phyloP scores from a whole-genome alignment of 1,140 invertebrate genomes.

The Parasteatoda tepidariorum region DNA sequence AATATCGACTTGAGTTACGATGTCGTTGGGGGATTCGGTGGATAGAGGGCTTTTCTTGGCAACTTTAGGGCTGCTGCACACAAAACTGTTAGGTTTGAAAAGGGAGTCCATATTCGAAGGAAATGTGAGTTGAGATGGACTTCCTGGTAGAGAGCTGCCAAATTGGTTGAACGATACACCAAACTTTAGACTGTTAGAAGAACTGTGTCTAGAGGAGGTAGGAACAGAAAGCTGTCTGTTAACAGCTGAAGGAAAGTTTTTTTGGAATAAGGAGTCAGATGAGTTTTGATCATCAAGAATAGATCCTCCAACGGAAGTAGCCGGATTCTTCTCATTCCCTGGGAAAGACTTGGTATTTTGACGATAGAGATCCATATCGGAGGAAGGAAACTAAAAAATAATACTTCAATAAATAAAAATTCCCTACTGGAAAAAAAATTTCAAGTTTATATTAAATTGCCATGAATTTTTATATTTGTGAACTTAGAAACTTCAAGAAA shows the following conservation, averaged over 20 bases:
- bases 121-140: constrained; percentile 8
- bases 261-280: constrained; percentile 21
- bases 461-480: no score
- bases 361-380: constrained; percentile 14
- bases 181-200: constrained; percentile 25
- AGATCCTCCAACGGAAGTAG: not conserved
- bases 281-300: not conserved
- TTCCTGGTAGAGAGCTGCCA: constrained; percentile 29
- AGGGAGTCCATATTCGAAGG: constrained; percentile 20
- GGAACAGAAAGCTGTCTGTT: constrained; percentile 26
- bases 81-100: constrained; percentile 45
- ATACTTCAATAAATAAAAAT: not conserved
- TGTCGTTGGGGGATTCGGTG: not conserved
- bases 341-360: not conserved
- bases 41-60: not conserved
- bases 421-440: no score
- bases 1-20: not conserved
- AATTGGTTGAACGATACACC: constrained; percentile 18
- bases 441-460: no score
- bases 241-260: constrained; percentile 5
- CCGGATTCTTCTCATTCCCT: constrained; percentile 4
- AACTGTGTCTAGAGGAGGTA: not conserved
- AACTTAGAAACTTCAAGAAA: no score
- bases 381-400: not conserved
- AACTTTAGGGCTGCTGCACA: constrained; percentile 39